These are phyloP conservation scores for Criorhina ranunculi DNA, from an alignment of 2,888 invertebrate species.

Conservation along the genomic window DNA sequence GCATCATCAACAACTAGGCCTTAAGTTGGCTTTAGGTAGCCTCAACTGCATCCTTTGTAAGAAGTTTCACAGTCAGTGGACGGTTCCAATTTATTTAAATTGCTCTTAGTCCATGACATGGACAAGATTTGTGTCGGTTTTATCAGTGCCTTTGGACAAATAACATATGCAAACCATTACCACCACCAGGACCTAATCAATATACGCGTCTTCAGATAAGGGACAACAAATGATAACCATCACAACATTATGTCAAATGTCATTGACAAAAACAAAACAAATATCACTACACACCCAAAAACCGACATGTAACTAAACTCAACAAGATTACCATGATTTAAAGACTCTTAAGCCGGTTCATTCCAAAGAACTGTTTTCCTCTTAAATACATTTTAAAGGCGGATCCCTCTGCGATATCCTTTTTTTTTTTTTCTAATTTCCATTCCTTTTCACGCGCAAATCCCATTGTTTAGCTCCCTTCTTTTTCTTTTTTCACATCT, in stretches of 20 bases:
- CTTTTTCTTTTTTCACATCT: constrained; percentile 17
- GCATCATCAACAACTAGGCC: too few species aligned
- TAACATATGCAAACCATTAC: too few species aligned
- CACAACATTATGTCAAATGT: constrained; percentile 14
- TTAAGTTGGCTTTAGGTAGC: too few species aligned
- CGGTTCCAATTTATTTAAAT: too few species aligned
- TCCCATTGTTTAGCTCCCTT: constrained; percentile 26
- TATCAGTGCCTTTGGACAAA: too few species aligned
- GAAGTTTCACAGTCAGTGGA: too few species aligned
- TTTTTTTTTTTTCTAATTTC: constrained; percentile 44
- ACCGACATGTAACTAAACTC: neutral
- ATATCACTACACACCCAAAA: neutral
- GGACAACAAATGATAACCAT: neutral
- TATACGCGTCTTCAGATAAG: too few species aligned
- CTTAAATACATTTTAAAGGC: constrained; percentile 20
- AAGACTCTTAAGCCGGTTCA: neutral
- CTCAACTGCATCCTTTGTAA: too few species aligned
- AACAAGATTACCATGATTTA: constrained; percentile 6
- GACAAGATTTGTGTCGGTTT: too few species aligned
- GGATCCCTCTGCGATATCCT: constrained; percentile 17
- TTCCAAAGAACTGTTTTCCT: neutral
- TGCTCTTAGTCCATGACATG: too few species aligned
- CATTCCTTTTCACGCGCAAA: constrained; percentile 38
- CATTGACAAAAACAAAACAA: neutral
- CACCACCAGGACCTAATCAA: too few species aligned